Percentiles rank a stretch among this genome's conserved stretches.
These are phyloP conservation scores for Halictus rubicundus DNA, from an alignment of 1,140 invertebrate species.

Conservation along the genomic window DNA sequence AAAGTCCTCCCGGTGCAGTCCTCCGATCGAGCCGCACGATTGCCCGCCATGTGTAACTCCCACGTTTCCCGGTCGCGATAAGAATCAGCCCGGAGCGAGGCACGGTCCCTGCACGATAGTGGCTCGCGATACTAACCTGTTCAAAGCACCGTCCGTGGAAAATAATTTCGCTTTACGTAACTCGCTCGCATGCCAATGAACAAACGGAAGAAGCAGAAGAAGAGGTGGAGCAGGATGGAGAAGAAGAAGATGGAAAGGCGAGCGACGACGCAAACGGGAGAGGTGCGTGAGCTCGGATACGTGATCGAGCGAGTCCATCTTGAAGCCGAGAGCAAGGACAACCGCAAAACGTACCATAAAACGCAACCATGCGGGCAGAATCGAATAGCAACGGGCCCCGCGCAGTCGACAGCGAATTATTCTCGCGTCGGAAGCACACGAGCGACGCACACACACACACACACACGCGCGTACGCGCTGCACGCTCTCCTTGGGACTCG, in stretches of 20 bases:
- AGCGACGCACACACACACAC: no score
- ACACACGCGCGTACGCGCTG: no score
- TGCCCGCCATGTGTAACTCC: conserved; percentile 50
- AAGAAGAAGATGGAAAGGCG: conserved; percentile 24
- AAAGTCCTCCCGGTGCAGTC: not conserved
- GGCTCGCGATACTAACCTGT: conserved; percentile 22
- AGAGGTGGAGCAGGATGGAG: not conserved
- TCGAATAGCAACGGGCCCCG: not conserved
- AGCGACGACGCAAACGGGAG: conserved; percentile 27
- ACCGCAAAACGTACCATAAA: conserved; percentile 3
- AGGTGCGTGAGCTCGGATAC: not conserved
- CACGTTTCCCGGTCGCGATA: conserved; percentile 58
- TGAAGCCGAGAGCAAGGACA: conserved; percentile 8
- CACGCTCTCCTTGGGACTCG: no score
- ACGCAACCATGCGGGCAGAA: conserved; percentile 8
- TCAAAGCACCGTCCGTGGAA: conserved; percentile 48
- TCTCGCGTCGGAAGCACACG: not conserved
- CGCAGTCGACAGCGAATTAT: not conserved
- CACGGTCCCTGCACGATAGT: conserved; percentile 5
- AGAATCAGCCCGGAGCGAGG: conserved; percentile 33
- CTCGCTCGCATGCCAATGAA: conserved; percentile 5
- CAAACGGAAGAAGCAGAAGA: not conserved
- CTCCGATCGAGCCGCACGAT: conserved; percentile 56
- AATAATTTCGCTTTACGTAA: conserved; percentile 63
- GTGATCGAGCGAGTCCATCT: conserved; percentile 1